Evolutionary conservation across 2,113 vertebrate species (phyloP), one percentile per base, ranked within the genome.

Genomic region (Neodon shergylaensis): DNA sequence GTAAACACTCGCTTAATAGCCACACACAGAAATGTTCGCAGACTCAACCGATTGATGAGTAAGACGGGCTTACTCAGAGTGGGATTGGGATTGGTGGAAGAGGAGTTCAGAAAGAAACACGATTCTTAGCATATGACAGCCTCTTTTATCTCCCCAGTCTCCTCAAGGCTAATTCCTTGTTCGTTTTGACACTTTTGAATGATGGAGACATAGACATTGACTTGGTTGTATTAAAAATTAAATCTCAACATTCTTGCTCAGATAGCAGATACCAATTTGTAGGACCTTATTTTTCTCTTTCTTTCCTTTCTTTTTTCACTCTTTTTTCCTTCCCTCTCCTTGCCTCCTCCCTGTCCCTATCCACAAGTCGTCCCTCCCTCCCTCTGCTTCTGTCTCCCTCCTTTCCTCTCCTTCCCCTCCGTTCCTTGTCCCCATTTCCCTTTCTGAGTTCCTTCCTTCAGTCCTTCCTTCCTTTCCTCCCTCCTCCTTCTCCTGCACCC

Each of bases 141-240:
- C 26, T 63, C 82, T 63, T 42, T 49, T 52, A 72, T 54, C 7
- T 93, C 36, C 88, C 21, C 8, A 89, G 83, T 54, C 70, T 19
- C 19, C 22, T 9, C 66, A 47, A 83, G 77, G 66, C 68, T 96
- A 92, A 97, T 97, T 98, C 88, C 74, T 98, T 77, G 77, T 97
- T 86, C 73, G 78, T 91, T 88, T 89, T 95, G 90, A 96, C 54
- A 95, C 72, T 92, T 94, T 8, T 74, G 88, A 90, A 33, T 76
- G 63, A 90, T 92, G 83, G 83, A 96, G 91, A 90, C 97, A 82
- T 86, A 90, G 97, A 96, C 97, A 96, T 74, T 97, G 92, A 89
- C 86, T 96, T 94, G 94, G 42, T 78, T 92, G 78, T 61, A 91
- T 96, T 66, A 94, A 96, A 97, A 96, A 84, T 68, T 54, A 91